Base-by-base conservation (phyloP, 2,113 vertebrate genomes). In the Pristiophorus japonicus region DNA sequence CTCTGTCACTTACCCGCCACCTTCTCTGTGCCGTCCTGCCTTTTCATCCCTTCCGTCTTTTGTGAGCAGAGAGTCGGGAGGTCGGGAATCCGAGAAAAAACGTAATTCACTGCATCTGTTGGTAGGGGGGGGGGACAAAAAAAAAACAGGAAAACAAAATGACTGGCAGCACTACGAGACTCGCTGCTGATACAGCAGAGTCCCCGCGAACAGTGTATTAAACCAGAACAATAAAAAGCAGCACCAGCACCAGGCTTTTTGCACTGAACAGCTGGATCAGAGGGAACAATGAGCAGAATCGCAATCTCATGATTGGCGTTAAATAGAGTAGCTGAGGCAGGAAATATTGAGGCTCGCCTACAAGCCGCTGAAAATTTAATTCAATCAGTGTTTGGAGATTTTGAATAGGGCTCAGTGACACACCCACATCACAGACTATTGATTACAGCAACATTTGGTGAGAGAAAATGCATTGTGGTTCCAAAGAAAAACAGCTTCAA, bases 261-360 rank as follows among this genome's bases (percentile, higher is more conserved):
- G 96, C 96, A 96, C 95, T 96, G 96, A 97, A 97, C 96, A 96
- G 97, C 96, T 96, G 97, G 97, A 98, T 98, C 96, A 97, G 96
- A 96, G 96, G 96, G 96, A 97, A 97, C 97, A 98, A 98, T 98
- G 96, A 96, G 97, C 97, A 97, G 96, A 96, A 97, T 97, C 97
- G 97, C 96, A 96, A 97, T 97, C 97, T 81, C 97, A 97, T 97
- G 97, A 97, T 96, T 96, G 96, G 95, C 96, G 96, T 97, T 98
- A 97, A 98, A 98, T 97, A 98, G 98, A 98, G 97, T 97, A 97
- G 98, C 98, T 99, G 98, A 98, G 98, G 97, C 96, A 97, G 97
- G 97, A 97, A 96, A 96, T 96, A 98, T 97, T 96, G 95, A 96
- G 97, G 96, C 96, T 97, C 96, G 97, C n/a, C 78, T 51, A 14